These are phyloP conservation scores for Emydura subglobosa DNA, from an alignment of 2,113 vertebrate species.

Conservation along the genomic window DNA sequence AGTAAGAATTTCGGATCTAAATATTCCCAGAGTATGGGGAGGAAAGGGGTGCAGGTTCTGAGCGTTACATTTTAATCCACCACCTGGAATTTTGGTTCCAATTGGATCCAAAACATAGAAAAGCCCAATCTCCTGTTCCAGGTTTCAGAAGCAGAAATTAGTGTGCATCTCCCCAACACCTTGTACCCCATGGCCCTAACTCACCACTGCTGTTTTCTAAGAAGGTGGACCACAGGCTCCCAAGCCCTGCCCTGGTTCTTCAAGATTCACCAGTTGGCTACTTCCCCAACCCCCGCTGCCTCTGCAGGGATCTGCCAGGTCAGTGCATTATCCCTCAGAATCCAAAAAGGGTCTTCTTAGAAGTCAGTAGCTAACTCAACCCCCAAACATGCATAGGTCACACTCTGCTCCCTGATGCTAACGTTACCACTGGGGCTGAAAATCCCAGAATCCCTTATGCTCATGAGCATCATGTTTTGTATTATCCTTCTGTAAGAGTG, in stretches of 20 bases:
- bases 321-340: neutral
- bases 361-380: neutral
- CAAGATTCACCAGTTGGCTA: neutral
- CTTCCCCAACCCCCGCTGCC: neutral
- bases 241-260: neutral
- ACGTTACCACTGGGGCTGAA: neutral
- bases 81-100: neutral
- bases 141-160: neutral
- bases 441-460: neutral
- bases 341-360: neutral
- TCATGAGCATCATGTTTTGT: neutral
- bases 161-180: conserved; percentile 23
- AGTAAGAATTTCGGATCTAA: neutral
- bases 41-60: neutral
- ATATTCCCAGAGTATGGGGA: neutral
- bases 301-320: neutral
- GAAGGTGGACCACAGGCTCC: neutral
- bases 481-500: neutral
- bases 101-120: neutral
- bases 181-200: conserved; percentile 11
- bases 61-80: neutral
- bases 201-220: neutral
- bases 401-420: neutral
- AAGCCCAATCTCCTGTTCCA: neutral
- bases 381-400: neutral